Base-by-base conservation (phyloP, 2,113 vertebrate genomes). In the Perognathus longimembris region DNA sequence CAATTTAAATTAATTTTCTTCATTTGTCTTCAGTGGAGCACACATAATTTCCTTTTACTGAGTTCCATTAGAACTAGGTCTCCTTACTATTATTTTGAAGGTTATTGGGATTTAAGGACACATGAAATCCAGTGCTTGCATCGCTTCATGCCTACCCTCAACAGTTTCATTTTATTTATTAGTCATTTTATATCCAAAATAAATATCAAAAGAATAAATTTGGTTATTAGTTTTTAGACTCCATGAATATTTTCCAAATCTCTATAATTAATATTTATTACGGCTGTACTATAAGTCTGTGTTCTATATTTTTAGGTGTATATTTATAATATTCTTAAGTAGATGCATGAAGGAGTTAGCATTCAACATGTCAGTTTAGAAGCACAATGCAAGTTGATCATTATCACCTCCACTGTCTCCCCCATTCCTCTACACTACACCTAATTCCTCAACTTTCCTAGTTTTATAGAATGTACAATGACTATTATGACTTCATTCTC, bases 1-100 rank as follows among this genome's bases (percentile, higher is more conserved):
- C 54, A 70, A 24, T 85, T 85, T 95, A 54, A 91, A 59, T 86
- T 77, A 57, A 54, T 63, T 88, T 85, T 85, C 40, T 73, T 26
- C 7, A 21, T 69, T 9, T 88, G 38, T 34, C 7, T 91, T 66
- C 28, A 80, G 71, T 57, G 15, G 74, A 77, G 38, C 67, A 20
- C 21, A 74, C 21, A 20, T 36, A 71, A 18, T 63, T 70, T 59
- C 57, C 21, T 74, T 32, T 94, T 57, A 45, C 67, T 50, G 38
- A 32, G 4, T 86, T 80, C 45, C 24, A 71, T 36, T 45, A 30
- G 17, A 90, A 61, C 28, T 63, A 50, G 28, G 1, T 93, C 66
- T 57, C 36, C 22, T 80, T 22, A 84, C 1, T 81, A n/a, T 71
- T 81, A 63, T 76, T 69, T 10, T 30, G 28, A 70, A 26, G 14